Conservation (phyloP, 2,888 invertebrate species). For the Trissonchulus sp. region DNA sequence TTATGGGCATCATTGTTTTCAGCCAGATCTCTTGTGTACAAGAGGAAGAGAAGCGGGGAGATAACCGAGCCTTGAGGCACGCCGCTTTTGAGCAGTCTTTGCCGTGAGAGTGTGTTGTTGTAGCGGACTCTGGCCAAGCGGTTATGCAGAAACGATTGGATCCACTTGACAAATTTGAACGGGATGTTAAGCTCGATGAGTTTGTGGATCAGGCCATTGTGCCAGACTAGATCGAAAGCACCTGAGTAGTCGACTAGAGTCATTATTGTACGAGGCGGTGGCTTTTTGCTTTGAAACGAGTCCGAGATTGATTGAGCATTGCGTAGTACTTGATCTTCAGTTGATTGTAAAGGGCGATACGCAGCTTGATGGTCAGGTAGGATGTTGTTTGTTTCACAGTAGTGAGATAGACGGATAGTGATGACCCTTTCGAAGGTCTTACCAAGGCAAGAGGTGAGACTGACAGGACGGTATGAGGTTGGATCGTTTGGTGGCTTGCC, state of each 20-base stretch:
- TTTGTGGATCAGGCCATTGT: background rate
- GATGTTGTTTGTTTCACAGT: background rate
- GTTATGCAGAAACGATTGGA: background rate
- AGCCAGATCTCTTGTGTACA: background rate
- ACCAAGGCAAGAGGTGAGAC: background rate
- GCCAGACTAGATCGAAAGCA: background rate
- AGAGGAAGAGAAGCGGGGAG: conserved; percentile 15
- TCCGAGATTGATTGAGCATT: background rate
- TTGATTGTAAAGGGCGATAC: background rate
- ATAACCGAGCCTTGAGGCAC: conserved; percentile 18
- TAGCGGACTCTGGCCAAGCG: background rate
- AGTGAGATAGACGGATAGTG: background rate
- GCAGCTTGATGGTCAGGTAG: background rate
- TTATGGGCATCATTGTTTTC: background rate
- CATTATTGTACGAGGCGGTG: background rate
- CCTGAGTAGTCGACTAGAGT: background rate
- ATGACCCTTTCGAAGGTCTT: conserved; percentile 3
- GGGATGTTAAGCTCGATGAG: background rate
- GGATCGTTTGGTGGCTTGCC: background rate
- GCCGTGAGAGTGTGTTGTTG: background rate
- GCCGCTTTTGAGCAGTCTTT: background rate
- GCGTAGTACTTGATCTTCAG: conserved; percentile 8
- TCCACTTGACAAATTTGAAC: background rate
- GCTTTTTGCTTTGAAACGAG: background rate
- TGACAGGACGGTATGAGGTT: background rate